Conservation (phyloP, 2,113 vertebrate genomes). For the Fukomys damarensis region DNA sequence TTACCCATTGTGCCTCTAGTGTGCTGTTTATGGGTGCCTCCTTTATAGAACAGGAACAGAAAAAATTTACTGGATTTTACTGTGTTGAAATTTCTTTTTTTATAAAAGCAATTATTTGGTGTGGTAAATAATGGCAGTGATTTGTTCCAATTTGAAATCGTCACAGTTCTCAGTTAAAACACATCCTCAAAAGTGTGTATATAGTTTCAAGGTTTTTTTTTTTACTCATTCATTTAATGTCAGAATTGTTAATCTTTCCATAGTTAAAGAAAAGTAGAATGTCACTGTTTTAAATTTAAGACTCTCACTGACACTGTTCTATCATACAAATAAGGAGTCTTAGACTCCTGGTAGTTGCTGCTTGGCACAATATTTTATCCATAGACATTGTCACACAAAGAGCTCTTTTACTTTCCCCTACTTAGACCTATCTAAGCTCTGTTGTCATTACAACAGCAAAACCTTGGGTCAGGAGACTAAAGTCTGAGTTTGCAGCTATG, state of each 20-base stretch:
- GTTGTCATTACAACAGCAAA: neutral
- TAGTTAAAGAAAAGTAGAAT: neutral
- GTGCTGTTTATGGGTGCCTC: neutral
- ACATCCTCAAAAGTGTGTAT: neutral
- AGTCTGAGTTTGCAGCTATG: neutral
- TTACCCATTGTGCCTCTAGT: neutral
- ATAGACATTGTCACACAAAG: neutral
- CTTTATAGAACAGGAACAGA: neutral
- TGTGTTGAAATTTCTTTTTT: constrained; percentile 39
- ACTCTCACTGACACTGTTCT: neutral
- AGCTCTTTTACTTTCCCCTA: neutral
- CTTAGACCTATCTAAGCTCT: neutral
- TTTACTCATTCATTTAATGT: neutral
- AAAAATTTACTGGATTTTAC: neutral
- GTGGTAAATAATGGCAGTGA: neutral
- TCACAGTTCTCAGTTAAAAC: neutral
- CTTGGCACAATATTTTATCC: neutral
- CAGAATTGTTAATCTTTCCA: neutral
- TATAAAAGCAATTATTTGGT: constrained; percentile 52
- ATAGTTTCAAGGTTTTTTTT: neutral
- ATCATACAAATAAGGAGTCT: neutral
- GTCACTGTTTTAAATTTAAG: neutral
- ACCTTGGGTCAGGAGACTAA: neutral
- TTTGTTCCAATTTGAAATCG: neutral
- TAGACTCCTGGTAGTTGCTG: neutral